phyloP scores from a whole-genome alignment of 2,888 invertebrate species.

The Chalcosyrphus nemorum region DNA sequence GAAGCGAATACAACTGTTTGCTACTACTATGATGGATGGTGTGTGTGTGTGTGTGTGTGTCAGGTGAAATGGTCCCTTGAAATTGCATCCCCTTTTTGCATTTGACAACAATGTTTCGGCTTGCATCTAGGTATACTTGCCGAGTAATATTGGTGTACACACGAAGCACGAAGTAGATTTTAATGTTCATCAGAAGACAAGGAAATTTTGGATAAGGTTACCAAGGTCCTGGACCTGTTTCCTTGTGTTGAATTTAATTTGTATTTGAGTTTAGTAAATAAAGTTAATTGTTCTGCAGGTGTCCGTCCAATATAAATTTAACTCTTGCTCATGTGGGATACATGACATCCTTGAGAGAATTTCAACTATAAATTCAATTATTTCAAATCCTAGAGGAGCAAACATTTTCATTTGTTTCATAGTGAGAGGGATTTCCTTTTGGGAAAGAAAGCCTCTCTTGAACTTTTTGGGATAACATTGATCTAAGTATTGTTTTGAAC shows the following conservation, averaged over 20 bases:
- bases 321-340: background rate
- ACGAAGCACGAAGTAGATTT: no score
- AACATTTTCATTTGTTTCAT: background rate
- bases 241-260: background rate
- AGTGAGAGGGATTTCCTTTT: background rate
- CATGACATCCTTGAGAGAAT: background rate
- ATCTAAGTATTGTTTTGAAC: background rate
- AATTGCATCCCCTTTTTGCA: background rate
- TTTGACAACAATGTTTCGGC: background rate
- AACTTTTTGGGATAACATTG: background rate
- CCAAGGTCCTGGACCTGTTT: background rate
- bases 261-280: background rate
- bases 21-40: background rate
- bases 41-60: background rate
- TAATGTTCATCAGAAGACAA: no score
- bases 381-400: background rate
- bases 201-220: no score
- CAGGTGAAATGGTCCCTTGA: background rate
- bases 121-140: no score
- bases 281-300: background rate
- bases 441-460: background rate
- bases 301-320: background rate
- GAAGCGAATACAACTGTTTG: background rate
- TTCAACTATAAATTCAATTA: constrained; percentile 3
- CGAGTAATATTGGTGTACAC: no score